A percentile compares a stretch with the other conserved stretches of the same genome.
phyloP scores from a whole-genome alignment of 1,140 invertebrate genomes.

The Callitettix versicolor region DNA sequence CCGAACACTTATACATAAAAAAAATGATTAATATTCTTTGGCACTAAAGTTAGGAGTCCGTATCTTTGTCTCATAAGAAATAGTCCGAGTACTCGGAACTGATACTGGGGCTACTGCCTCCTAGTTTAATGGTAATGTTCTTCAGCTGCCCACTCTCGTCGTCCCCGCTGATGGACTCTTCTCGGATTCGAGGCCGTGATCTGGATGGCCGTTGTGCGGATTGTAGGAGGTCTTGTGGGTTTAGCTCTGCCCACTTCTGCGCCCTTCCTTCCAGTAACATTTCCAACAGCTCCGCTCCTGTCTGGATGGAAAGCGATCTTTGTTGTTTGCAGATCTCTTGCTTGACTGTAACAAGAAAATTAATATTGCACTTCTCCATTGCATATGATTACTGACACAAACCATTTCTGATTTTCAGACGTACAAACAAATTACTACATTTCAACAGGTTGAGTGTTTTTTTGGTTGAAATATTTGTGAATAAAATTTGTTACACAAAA shows the following conservation, averaged over 20 bases:
- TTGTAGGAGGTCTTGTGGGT: not conserved
- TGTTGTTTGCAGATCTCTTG: not conserved
- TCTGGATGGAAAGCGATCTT: not conserved
- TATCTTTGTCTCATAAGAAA: not conserved
- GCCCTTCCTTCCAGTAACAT: not conserved
- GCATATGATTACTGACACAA: no score
- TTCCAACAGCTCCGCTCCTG: not conserved
- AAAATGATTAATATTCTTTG: not conserved
- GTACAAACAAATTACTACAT: no score
- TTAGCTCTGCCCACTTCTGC: conserved; percentile 3
- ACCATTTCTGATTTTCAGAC: no score
- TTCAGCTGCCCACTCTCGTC: conserved; percentile 16
- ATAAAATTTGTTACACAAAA: no score
- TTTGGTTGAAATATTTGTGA: no score
- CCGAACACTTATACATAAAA: not conserved
- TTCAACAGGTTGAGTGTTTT: no score
- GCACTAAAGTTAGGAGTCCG: not conserved
- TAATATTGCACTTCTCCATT: not conserved
- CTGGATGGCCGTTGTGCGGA: not conserved
- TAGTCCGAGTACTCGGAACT: conserved; percentile 4
- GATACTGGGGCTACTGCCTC: conserved; percentile 13
- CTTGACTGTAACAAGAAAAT: not conserved
- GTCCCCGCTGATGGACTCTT: conserved; percentile 15
- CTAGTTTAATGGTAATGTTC: conserved; percentile 15
- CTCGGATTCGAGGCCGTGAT: not conserved